Conservation (phyloP, 1,140 invertebrate species). For the Batillaria attramentaria region DNA sequence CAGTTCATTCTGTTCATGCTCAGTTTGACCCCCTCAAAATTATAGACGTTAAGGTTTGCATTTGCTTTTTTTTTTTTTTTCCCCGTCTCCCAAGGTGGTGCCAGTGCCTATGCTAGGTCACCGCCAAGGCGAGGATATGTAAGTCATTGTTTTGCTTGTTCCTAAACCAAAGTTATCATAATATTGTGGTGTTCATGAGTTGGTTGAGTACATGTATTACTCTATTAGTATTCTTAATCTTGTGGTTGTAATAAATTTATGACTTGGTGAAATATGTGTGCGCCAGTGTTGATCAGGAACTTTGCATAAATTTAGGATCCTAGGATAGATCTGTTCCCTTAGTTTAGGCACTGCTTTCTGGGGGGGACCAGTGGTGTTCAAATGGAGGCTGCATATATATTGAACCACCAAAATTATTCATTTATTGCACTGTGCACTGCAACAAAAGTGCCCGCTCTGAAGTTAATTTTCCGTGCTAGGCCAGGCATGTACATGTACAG, state of each 20-base stretch:
- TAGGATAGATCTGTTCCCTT: background rate
- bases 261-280: background rate
- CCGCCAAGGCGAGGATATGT: conserved; percentile 47
- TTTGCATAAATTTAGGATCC: background rate
- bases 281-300: background rate
- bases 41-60: background rate
- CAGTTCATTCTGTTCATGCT: background rate
- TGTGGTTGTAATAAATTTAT: background rate
- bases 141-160: conserved; percentile 13
- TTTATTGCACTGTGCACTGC: conserved; percentile 8
- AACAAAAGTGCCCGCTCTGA: background rate
- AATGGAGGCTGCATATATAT: too few species aligned
- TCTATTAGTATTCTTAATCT: too few species aligned
- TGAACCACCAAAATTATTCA: too few species aligned
- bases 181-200: background rate
- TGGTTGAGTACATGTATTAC: background rate
- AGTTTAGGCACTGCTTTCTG: too few species aligned
- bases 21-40: background rate
- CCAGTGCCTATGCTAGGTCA: conserved; percentile 38
- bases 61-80: background rate
- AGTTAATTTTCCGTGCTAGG: background rate
- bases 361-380: too few species aligned
- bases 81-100: background rate
- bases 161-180: background rate
- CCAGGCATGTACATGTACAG: background rate